Conservation (phyloP, 1,140 invertebrate genomes). For the Pseudomyrmex flavicornis region DNA sequence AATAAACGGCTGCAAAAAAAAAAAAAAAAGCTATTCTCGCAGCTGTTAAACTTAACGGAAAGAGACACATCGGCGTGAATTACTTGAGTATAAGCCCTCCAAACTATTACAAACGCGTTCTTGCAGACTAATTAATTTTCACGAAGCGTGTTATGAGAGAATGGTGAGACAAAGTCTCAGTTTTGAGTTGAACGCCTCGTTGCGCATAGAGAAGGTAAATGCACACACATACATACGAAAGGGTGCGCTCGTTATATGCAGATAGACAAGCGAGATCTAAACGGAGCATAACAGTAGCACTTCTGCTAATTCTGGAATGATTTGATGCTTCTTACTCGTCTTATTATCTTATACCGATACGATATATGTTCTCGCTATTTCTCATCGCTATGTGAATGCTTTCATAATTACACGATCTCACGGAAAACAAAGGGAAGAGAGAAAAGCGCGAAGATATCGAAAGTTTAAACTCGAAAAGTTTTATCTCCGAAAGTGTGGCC, state of each 20-base stretch:
- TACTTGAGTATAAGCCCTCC: not conserved
- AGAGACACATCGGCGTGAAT: not conserved
- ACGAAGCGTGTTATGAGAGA: not conserved
- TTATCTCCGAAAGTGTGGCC: no score
- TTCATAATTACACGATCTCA: no score
- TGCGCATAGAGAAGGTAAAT: not conserved
- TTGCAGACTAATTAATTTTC: conserved; percentile 18
- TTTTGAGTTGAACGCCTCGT: conserved; percentile 1
- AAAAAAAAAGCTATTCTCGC: not conserved
- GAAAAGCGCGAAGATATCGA: no score
- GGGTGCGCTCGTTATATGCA: not conserved
- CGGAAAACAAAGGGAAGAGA: no score
- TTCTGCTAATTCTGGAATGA: no score
- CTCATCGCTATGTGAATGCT: no score
- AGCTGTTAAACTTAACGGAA: no score
- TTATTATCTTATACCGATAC: no score
- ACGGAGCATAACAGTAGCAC: no score
- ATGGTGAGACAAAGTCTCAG: conserved; percentile 1
- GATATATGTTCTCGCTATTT: no score
- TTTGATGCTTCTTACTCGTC: no score
- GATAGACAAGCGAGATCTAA: not conserved
- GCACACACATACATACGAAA: not conserved
- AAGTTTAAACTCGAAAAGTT: no score
- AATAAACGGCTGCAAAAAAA: not conserved
- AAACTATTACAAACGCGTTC: not conserved